Percentiles rank a stretch among this genome's conserved stretches.
Conservation (phyloP, 2,888 invertebrate genomes). For the Erebia ligea region DNA sequence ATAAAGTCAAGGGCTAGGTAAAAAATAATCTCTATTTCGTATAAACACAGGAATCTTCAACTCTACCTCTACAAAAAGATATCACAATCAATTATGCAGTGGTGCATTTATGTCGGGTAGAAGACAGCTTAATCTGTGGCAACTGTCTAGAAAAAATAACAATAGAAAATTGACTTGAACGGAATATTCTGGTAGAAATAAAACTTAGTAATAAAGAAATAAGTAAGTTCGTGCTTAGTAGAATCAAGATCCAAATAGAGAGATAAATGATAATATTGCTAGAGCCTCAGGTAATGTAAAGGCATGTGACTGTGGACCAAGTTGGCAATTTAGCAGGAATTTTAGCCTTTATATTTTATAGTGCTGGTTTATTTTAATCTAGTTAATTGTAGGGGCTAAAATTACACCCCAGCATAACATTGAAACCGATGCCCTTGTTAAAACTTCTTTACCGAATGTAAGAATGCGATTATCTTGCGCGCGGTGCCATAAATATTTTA, state of each 20-base stretch:
- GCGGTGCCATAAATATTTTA: conserved; percentile 25
- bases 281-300: not conserved
- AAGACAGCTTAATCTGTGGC: not conserved
- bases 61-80: no score
- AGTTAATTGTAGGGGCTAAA: conserved; percentile 19
- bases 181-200: not conserved
- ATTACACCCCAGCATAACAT: conserved; percentile 22
- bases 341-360: not conserved
- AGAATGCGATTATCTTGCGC: conserved; percentile 25
- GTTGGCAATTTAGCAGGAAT: conserved; percentile 12
- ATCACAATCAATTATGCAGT: no score
- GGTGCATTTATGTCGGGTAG: not conserved
- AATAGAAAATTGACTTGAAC: not conserved
- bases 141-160: not conserved
- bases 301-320: conserved; percentile 3
- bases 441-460: conserved; percentile 28
- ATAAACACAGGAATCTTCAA: no score
- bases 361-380: not conserved
- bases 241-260: not conserved
- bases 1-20: no score
- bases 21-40: no score
- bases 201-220: not conserved
- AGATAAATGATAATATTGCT: not conserved
- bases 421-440: conserved; percentile 28
- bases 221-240: not conserved